Base-by-base conservation (phyloP, 2,113 vertebrate genomes). In the Melanotaenia duboulayi region DNA sequence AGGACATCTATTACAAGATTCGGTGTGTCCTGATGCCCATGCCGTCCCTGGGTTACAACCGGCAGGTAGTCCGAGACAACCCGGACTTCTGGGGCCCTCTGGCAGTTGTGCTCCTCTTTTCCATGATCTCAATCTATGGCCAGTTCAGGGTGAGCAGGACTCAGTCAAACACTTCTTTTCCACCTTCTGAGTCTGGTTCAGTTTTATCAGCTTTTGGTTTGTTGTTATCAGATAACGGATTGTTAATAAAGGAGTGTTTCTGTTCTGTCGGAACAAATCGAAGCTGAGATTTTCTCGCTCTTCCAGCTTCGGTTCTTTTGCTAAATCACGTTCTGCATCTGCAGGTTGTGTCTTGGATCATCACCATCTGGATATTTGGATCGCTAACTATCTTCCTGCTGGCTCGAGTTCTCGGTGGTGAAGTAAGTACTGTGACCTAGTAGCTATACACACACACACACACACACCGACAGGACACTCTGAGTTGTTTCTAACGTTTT, bases 281-380 rank as follows among this genome's bases (percentile, higher is more conserved):
- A 56, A 56, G 28, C 25, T 4, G 28, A 11, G 9, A 8, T 10
- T 9, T 2, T 10, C 14, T 32, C 12, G 25, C 13, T 2, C 16
- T 8, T 11, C 16, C 9, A 19, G 25, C 4, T 5, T 23, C 48
- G 20, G 62, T 6, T 57, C 0, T 20, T 14, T 25, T 2, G 6
- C 22, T 7, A 7, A 49, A 24, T 0, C 19, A 0, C 24, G n/a
- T 11, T 68, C 57, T 55, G 4, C 1, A 13, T 54, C 4, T 0
- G 1, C 68, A 99, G 97, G 98, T 99, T 72, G 97, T 99, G 84
- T 99, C 98, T 67, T 99, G 98, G 98, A 99, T 99, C 82, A 97
- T 99, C 93, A 99, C 97, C 80, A 99, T 99, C 92, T 99, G 98
- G 98, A 98, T 99, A 92, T 98, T 99, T 94, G 98, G 98, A 84